These are phyloP conservation scores for Steatocranus sp. DNA, from an alignment of 2,797 vertebrate genomes.

Conservation along the genomic window DNA sequence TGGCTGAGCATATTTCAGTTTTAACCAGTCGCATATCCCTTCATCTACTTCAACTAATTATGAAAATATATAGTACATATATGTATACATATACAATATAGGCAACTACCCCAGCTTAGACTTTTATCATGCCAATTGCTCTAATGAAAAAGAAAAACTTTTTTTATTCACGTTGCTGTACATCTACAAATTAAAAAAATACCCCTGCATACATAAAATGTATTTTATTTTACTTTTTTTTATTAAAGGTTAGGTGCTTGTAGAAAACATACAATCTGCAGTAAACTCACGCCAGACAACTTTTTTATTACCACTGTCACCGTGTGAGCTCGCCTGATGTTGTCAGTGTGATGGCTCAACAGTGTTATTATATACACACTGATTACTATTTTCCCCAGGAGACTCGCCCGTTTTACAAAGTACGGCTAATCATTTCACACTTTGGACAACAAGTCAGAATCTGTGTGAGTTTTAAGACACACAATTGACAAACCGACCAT, in stretches of 20 bases:
- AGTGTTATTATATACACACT: constrained; percentile 36
- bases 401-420: constrained; percentile 26
- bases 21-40: background rate
- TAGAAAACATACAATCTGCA: background rate
- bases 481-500: background rate
- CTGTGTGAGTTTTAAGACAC: background rate
- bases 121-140: background rate
- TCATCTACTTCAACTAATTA: background rate
- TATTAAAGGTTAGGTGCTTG: background rate
- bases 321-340: constrained; percentile 9
- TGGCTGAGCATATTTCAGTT: background rate
- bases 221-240: background rate
- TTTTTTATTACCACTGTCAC: constrained; percentile 1
- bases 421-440: constrained; percentile 1
- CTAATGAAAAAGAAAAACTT: background rate
- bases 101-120: background rate
- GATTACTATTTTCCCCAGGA: constrained; percentile 40
- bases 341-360: constrained; percentile 18
- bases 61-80: background rate
- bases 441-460: background rate
- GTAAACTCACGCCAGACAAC: constrained; percentile 2
- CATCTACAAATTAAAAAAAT: background rate
- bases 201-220: background rate
- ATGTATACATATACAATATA: background rate
- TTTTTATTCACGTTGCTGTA: background rate